These are phyloP conservation scores for Sapayoa aenigma DNA, from an alignment of 2,113 vertebrate species.

Conservation along the genomic window DNA sequence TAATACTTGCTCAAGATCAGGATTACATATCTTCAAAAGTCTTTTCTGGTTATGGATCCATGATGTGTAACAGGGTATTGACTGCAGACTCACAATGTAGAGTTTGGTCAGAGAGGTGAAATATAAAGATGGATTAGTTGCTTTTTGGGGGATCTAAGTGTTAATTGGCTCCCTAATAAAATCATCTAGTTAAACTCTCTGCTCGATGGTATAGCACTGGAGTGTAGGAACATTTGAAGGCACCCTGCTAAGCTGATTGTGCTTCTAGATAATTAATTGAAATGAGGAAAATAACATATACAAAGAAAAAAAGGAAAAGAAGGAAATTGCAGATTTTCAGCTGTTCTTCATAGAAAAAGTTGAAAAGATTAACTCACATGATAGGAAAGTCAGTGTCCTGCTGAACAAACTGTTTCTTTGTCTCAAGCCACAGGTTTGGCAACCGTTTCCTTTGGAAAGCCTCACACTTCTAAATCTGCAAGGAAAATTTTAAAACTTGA, in stretches of 20 bases:
- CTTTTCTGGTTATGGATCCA: not conserved
- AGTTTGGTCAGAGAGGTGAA: constrained; percentile 19
- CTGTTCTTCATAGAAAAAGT: not conserved
- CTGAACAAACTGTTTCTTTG: not conserved
- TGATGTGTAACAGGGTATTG: not conserved
- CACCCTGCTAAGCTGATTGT: constrained; percentile 49
- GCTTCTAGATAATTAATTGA: constrained; percentile 62
- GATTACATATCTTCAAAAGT: not conserved
- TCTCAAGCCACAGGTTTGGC: not conserved
- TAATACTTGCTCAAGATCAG: not conserved
- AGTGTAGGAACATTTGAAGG: constrained; percentile 50
- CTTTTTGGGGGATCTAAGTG: not conserved
- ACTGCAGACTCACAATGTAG: not conserved
- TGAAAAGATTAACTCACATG: not conserved
- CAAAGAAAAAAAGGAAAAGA: not conserved
- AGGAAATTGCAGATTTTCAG: not conserved
- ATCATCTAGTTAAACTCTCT: constrained; percentile 54
- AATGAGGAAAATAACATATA: constrained; percentile 17
- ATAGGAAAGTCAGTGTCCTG: not conserved
- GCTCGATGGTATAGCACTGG: not conserved
- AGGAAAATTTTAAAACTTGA: not conserved
- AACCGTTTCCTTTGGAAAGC: not conserved
- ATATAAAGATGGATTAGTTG: constrained; percentile 36
- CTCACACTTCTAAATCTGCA: not conserved
- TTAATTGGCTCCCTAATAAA: constrained; percentile 70